phyloP scores from a whole-genome alignment of 1,140 invertebrate species.

The Hylaeus volcanicus region DNA sequence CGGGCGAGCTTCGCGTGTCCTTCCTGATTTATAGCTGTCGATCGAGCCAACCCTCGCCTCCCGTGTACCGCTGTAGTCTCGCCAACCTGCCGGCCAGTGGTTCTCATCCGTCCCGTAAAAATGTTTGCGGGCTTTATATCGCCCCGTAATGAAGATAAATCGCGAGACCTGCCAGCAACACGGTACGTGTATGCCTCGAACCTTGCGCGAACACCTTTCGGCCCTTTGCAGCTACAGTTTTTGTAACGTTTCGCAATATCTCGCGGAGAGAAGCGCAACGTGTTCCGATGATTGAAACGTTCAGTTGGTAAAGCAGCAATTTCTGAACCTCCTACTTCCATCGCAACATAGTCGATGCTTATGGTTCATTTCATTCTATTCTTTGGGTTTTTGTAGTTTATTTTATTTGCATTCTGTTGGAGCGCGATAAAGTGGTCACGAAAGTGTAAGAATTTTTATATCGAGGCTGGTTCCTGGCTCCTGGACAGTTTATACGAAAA shows the following conservation, averaged over 20 bases:
- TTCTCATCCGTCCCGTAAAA: conserved; percentile 44
- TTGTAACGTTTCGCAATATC: not conserved
- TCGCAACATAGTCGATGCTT: too few species aligned
- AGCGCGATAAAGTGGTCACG: too few species aligned
- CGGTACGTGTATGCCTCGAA: conserved; percentile 3
- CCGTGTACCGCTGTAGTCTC: conserved; percentile 26
- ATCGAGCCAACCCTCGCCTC: conserved; percentile 43
- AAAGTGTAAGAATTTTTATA: too few species aligned
- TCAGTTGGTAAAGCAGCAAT: too few species aligned
- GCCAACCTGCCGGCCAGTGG: conserved; percentile 40
- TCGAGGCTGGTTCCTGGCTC: too few species aligned
- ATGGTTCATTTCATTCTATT: too few species aligned
- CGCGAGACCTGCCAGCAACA: conserved; percentile 6
- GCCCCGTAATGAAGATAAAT: conserved; percentile 42
- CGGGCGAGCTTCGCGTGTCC: conserved; percentile 59
- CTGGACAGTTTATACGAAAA: too few species aligned
- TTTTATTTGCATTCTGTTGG: too few species aligned
- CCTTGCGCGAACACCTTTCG: not conserved
- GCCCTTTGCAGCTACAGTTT: not conserved
- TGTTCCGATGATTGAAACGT: too few species aligned
- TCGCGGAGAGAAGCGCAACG: too few species aligned
- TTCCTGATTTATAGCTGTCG: conserved; percentile 67
- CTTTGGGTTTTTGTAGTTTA: too few species aligned
- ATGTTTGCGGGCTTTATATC: conserved; percentile 25
- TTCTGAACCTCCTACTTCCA: too few species aligned